Evolutionary conservation across 2,797 vertebrate genomes (phyloP).

Genomic region (Lophotriccus pileatus): DNA sequence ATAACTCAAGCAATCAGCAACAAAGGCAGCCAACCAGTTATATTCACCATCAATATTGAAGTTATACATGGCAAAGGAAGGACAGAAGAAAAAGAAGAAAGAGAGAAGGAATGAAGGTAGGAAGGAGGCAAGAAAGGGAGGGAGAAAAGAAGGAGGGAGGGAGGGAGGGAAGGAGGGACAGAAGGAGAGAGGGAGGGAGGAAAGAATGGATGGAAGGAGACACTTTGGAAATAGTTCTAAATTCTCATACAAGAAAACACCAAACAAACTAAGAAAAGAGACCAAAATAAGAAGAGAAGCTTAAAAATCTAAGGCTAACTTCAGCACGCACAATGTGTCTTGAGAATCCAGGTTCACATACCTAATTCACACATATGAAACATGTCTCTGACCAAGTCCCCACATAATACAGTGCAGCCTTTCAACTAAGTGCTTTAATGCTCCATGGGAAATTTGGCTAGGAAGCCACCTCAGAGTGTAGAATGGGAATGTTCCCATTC

Average conservation of each 20-base stretch:
- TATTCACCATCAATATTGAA: background rate
- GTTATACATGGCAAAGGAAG: background rate
- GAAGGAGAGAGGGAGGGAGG: too few relatives aligned
- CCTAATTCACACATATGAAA: background rate
- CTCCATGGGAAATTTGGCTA: background rate
- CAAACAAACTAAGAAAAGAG: background rate
- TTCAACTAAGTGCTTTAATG: background rate
- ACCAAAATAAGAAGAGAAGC: background rate
- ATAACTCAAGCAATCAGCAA: background rate
- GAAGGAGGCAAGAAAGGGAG: too few relatives aligned
- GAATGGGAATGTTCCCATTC: background rate
- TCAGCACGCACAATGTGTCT: background rate
- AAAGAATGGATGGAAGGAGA: too few relatives aligned
- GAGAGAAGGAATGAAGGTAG: too few relatives aligned
- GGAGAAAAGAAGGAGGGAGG: too few relatives aligned
- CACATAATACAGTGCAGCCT: background rate
- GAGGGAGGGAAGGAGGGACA: too few relatives aligned
- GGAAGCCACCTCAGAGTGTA: background rate
- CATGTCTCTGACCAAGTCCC: background rate
- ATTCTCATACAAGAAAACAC: background rate
- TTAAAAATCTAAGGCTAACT: background rate
- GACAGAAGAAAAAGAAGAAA: too few relatives aligned
- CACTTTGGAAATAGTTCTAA: background rate
- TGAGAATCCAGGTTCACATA: background rate
- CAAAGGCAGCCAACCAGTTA: background rate